Evolutionary conservation across 2,113 vertebrate species (phyloP), one percentile per base, ranked within the genome.

Genomic region (Amphiprion ocellaris): DNA sequence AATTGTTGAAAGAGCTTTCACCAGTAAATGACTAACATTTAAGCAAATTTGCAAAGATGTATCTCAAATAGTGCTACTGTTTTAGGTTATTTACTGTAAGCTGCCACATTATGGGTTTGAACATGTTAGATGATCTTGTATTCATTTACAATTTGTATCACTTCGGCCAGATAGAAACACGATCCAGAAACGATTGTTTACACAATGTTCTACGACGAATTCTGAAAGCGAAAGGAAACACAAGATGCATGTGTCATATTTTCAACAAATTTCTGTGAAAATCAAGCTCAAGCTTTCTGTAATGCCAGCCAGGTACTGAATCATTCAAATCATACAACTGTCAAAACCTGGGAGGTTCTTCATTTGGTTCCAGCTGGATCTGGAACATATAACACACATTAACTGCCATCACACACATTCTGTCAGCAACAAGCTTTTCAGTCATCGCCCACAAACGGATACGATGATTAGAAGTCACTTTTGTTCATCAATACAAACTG

Each of bases 381-480:
- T 12, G 46, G 28, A 58, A 44, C 6, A 69, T 5, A n/a, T 5
- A 10, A 19, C 30, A 4, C 30, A n/a, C 7, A 47, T 41, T 69
- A 67, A 63, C 53, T 16, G 49, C n/a, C 23, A n/a, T 19, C 28
- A 24, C 52, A 37, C 1, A 3, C 15, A 30, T 4, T 30, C n/a
- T 79, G 80, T 77, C 65, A 74, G 10, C 26, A 30, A 46, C 16
- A 14, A 26, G 37, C 50, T 11, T n/a, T 11, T 86, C 50, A 69
- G 3, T 69, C 72, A 75, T 49, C 19, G 15, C 23, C 17, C 33
- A 70, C 21, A 80, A 24, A 64, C 0, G 0, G 19, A 6, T 2
- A 7, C 4, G 17, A 39, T 2, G 1, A 28, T 65, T 10, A 50
- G 2, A 50, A 39, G 19, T 50, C 4, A n/a, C 2, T 26, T 17